These are phyloP conservation scores for Antheraea mylitta DNA, from an alignment of 1,140 invertebrate genomes.

Conservation along the genomic window DNA sequence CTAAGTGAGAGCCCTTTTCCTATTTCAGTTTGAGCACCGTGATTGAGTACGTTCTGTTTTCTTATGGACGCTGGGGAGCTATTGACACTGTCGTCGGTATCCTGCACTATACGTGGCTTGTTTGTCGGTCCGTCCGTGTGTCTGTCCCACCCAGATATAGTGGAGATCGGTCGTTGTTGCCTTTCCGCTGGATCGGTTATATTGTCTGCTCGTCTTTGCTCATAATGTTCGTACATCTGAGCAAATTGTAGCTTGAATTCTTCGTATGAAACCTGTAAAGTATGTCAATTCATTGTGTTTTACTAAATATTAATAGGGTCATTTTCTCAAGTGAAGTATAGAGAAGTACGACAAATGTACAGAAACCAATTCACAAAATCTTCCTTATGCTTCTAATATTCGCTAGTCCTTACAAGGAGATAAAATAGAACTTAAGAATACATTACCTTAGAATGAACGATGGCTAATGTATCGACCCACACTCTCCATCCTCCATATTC, in stretches of 20 bases:
- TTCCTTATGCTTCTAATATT: too few relatives aligned
- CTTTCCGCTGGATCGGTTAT: constrained; percentile 95
- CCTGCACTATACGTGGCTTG: constrained; percentile 71
- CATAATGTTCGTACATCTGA: constrained; percentile 98
- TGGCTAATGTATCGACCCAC: constrained; percentile 99
- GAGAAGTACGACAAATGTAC: too few relatives aligned
- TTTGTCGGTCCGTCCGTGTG: constrained; percentile 56
- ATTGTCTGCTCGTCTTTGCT: constrained; percentile 94
- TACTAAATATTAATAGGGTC: not conserved
- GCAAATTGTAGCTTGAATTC: constrained; percentile 97
- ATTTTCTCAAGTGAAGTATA: not conserved
- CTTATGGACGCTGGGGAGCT: constrained; percentile 52
- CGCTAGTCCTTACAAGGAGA: too few relatives aligned
- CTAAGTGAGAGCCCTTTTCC: constrained; percentile 69
- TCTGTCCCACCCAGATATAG: constrained; percentile 96
- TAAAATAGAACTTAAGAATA: too few relatives aligned
- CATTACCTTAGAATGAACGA: constrained; percentile 98
- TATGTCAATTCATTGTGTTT: not conserved
- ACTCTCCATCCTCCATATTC: constrained; percentile 99
- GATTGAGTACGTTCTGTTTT: constrained; percentile 68
- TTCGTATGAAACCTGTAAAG: constrained; percentile 92
- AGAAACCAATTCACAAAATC: too few relatives aligned
- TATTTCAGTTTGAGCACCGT: constrained; percentile 78
- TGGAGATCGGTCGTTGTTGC: constrained; percentile 95
- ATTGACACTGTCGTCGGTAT: constrained; percentile 54